Conservation (phyloP, 2,888 invertebrate genomes). For the Griposia aprilina region DNA sequence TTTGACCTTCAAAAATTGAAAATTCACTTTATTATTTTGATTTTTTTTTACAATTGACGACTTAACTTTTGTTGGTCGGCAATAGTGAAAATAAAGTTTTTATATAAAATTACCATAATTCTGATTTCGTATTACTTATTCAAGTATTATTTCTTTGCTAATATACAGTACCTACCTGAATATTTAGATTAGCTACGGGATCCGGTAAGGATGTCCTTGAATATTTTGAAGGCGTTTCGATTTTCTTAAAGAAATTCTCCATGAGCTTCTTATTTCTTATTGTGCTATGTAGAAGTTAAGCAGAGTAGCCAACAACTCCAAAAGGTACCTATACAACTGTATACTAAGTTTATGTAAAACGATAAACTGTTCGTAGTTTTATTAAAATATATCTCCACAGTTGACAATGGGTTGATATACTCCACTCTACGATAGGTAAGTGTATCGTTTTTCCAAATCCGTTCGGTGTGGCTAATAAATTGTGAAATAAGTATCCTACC, state of each 20-base stretch:
- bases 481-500: neutral
- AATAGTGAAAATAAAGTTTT: slow-evolving; percentile 86
- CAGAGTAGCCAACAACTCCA: slow-evolving; percentile 7
- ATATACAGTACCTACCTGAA: neutral
- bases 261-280: neutral
- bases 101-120: slow-evolving; percentile 66
- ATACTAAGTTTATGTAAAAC: slow-evolving; percentile 8
- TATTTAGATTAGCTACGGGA: neutral
- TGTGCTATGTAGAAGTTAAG: neutral
- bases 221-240: slow-evolving; percentile 1
- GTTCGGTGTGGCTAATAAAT: neutral
- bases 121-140: slow-evolving; percentile 40
- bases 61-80: slow-evolving; percentile 87
- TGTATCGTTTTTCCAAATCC: slow-evolving; percentile 1
- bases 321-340: neutral
- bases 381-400: slow-evolving; percentile 17
- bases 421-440: too few species aligned
- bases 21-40: slow-evolving; percentile 85
- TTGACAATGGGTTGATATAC: neutral
- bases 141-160: slow-evolving; percentile 3
- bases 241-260: slow-evolving; percentile 14
- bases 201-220: neutral
- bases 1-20: slow-evolving; percentile 82
- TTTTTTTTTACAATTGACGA: slow-evolving; percentile 87
- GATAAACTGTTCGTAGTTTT: neutral